phyloP scores from a whole-genome alignment of 2,113 vertebrate genomes.

The Hassar affinis region DNA sequence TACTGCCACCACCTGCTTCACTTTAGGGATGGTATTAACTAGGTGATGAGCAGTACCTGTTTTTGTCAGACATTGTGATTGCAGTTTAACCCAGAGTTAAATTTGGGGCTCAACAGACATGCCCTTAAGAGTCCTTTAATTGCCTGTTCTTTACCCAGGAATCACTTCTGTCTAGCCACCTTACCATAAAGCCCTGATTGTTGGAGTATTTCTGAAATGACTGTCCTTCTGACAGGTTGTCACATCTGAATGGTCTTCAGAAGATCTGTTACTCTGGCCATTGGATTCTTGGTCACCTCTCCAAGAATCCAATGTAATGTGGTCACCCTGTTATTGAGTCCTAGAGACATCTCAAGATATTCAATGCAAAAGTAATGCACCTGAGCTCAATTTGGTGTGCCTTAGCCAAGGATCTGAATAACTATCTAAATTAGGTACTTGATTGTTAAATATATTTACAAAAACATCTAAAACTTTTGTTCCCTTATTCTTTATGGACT shows the following conservation, averaged over 20 bases:
- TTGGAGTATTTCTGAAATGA: not conserved
- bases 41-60: not conserved
- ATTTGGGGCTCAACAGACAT: not conserved
- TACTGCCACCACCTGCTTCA: conserved; percentile 1
- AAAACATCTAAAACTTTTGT: not conserved
- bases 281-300: not conserved
- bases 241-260: not conserved
- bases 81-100: not conserved
- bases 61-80: not conserved
- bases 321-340: not conserved
- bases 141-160: not conserved
- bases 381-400: not conserved
- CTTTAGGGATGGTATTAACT: not conserved
- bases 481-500: not conserved
- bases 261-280: not conserved
- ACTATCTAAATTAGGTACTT: not conserved
- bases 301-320: no score
- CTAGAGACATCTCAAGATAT: not conserved
- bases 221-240: not conserved
- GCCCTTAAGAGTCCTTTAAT: not conserved
- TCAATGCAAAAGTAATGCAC: not conserved
- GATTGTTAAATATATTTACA: not conserved
- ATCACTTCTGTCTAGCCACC: not conserved
- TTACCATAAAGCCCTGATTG: not conserved
- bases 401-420: not conserved